Base-by-base conservation (phyloP, 2,888 invertebrate species). In the Clivina fossor region DNA sequence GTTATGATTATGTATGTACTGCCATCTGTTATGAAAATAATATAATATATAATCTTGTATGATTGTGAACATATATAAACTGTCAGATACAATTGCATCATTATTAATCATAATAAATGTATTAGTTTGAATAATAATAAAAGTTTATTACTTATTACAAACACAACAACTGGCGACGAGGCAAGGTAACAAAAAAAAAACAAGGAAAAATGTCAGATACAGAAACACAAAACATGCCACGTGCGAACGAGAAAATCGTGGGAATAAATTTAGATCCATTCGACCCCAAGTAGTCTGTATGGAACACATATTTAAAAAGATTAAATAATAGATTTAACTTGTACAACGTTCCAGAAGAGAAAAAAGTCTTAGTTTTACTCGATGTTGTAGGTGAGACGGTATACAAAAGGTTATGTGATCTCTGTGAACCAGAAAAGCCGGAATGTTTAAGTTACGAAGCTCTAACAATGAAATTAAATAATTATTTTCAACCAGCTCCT, bases 31-130 rank as follows among this genome's bases (percentile, higher is more conserved):
- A n/a, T n/a, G n/a, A n/a, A n/a, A n/a, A n/a, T n/a, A n/a, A n/a
- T n/a, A n/a, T n/a, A n/a, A n/a, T n/a, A n/a, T n/a, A n/a, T n/a
- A n/a, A n/a, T n/a, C n/a, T n/a, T n/a, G n/a, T n/a, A n/a, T n/a
- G n/a, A n/a, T n/a, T n/a, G n/a, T n/a, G n/a, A n/a, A n/a, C n/a
- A n/a, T n/a, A n/a, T n/a, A n/a, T n/a, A n/a, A n/a, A n/a, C n/a
- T 51, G n/a, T 61, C 55, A 13, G 56, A 57, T 26, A 61, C 30
- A 7, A 13, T 51, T 15, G 18, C 3, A 49, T 61, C 54, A 22
- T 54, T 44, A 47, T 61, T 55, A 44, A 49, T 62, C 61, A 11
- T 44, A 30, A 38, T 60, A 62, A 13, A 24, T 19, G 3, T 26
- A 20, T 43, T n/a, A n/a, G n/a, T n/a, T n/a, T n/a, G n/a, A n/a